These are phyloP conservation scores for Mungos mungo DNA, from an alignment of 2,113 vertebrate genomes.

Conservation along the genomic window DNA sequence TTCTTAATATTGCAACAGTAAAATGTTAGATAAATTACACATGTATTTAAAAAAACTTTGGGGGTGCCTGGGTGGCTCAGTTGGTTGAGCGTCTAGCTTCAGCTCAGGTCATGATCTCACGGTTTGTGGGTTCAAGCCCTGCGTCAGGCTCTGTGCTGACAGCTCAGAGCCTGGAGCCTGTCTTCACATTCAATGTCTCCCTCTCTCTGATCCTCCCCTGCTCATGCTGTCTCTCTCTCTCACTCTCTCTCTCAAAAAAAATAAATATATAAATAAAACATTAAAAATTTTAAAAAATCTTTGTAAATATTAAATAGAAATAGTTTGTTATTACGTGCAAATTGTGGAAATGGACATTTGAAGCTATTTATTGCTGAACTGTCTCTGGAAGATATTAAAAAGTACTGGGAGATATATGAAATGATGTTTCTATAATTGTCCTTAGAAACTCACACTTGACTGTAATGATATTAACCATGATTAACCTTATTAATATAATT, in stretches of 20 bases:
- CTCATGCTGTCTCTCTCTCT: too few species aligned
- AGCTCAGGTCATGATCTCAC: too few species aligned
- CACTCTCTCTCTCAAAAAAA: too few species aligned
- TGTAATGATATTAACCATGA: neutral
- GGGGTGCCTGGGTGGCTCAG: too few species aligned
- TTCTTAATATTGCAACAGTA: constrained; percentile 25
- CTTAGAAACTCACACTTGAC: neutral
- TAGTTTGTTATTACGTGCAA: neutral
- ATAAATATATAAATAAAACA: too few species aligned
- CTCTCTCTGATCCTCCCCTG: too few species aligned
- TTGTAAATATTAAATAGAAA: constrained; percentile 9
- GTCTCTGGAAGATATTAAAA: neutral
- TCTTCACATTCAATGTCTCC: too few species aligned
- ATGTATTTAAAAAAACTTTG: neutral
- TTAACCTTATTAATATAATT: constrained; percentile 34
- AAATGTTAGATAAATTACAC: neutral
- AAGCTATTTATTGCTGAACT: constrained; percentile 38
- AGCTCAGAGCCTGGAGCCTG: too few species aligned
- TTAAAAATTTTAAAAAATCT: neutral
- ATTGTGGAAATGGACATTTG: neutral
- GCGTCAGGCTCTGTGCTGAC: too few species aligned
- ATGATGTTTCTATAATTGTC: neutral
- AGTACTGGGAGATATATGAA: neutral
- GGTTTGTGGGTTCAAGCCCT: too few species aligned
- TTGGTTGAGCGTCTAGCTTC: too few species aligned